These are phyloP conservation scores for Holacanthella duospinosa DNA, from an alignment of 2,888 invertebrate genomes.

Conservation along the genomic window DNA sequence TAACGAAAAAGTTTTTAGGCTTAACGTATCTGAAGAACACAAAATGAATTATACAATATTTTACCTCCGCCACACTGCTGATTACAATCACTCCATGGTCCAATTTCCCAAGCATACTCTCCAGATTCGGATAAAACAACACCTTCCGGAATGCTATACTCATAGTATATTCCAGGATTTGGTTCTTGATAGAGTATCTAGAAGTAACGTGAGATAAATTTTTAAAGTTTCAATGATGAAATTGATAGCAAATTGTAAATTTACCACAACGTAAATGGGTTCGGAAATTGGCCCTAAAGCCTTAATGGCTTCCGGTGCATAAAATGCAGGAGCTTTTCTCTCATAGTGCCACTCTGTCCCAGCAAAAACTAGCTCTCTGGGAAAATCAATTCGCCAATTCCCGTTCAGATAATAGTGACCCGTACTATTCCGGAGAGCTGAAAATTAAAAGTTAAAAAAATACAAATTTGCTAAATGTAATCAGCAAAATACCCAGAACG, in stretches of 20 bases:
- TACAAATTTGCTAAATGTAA: too few species aligned
- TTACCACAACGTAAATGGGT: constrained; percentile 70
- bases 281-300: constrained; percentile 85
- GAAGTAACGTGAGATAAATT: not conserved
- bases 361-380: constrained; percentile 64
- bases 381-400: constrained; percentile 86
- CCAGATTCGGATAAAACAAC: constrained; percentile 54
- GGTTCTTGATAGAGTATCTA: constrained; percentile 70
- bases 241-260: too few species aligned
- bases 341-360: constrained; percentile 82
- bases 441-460: constrained; percentile 3
- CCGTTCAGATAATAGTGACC: constrained; percentile 87
- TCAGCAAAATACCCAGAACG: constrained; percentile 17
- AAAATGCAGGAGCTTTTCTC: constrained; percentile 65
- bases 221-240: too few species aligned
- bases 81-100: constrained; percentile 67
- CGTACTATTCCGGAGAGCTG: constrained; percentile 70
- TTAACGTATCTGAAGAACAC: constrained; percentile 4
- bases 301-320: constrained; percentile 71
- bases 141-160: constrained; percentile 74
- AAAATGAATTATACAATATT: constrained; percentile 8
- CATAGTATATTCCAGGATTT: constrained; percentile 76
- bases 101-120: constrained; percentile 68
- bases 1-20: constrained; percentile 39
- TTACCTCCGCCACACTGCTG: constrained; percentile 83